Evolutionary conservation across 2,113 vertebrate genomes (phyloP).

Genomic region (Sinosuthora webbiana): DNA sequence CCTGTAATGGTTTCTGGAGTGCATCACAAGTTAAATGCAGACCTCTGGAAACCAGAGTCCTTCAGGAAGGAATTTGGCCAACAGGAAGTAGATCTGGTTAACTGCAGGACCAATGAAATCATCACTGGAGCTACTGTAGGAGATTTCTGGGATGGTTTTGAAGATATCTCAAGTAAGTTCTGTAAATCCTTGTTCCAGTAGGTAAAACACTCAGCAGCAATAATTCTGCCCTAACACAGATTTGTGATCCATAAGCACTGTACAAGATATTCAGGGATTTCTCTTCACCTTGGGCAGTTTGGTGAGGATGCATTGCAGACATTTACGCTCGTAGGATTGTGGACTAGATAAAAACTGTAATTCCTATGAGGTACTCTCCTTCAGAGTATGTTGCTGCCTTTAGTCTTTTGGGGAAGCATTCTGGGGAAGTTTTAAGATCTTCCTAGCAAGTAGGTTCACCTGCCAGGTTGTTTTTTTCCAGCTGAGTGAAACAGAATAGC

Average conservation of each 20-base stretch:
- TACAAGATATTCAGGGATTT: background rate
- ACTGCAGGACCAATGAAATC: conserved; percentile 81
- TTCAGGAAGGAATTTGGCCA: conserved; percentile 80
- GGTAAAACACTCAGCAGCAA: background rate
- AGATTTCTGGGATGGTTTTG: conserved; percentile 85
- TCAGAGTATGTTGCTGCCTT: background rate
- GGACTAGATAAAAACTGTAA: background rate
- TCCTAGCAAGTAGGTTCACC: background rate
- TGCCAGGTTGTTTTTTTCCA: background rate
- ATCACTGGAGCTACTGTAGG: conserved; percentile 81
- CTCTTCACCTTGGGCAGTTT: background rate
- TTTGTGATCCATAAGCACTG: background rate
- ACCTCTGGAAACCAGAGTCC: conserved; percentile 80
- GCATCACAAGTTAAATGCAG: conserved; percentile 76
- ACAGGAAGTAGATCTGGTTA: conserved; percentile 80
- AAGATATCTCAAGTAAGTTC: conserved; percentile 78
- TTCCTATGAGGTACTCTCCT: background rate
- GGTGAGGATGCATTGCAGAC: background rate
- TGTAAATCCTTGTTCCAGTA: background rate
- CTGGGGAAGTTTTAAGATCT: background rate
- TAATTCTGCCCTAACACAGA: background rate
- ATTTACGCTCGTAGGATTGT: fast-evolving
- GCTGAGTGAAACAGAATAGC: background rate
- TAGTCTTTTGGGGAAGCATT: background rate
- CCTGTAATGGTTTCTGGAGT: conserved; percentile 84